Evolutionary conservation across 2,113 vertebrate species (phyloP), one percentile per base, ranked within the genome.

Genomic region (Ciconia boyciana): DNA sequence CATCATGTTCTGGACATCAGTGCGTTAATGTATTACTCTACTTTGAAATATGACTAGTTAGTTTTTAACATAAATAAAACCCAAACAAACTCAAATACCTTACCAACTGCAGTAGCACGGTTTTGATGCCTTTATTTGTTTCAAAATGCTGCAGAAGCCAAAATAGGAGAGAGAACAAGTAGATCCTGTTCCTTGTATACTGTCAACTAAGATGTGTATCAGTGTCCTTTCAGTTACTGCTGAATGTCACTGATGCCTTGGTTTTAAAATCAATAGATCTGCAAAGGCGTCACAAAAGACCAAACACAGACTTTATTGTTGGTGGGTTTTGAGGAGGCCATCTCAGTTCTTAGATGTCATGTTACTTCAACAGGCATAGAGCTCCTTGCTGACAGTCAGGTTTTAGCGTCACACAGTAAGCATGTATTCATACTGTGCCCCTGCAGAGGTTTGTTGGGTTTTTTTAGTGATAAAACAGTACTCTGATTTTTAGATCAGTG

Each of bases 121-220:
- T 71, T 95, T 68, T 62, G 72, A 64, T 36, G 39, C 69, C 39
- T 91, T 78, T 68, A 54, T 91, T 96, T 96, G 69, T 87, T 95
- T 84, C 65, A 55, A 94, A 97, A 78, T 91, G 89, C 91, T 81
- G 51, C 87, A 82, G 83, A 68, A 87, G 43, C 20, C 76, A 83
- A 71, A 96, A 70, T 0, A 83, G 54, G 39, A 46, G n/a, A 69
- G 51, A 32, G 88, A 96, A 77, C 70, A 31, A 84, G 64, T 7
- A 86, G 83, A 64, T 96, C 76, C 71, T 44, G 76, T 89, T 96
- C 68, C 19, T 62, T 86, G 85, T 90, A 4, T 93, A 16, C 62
- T 87, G 68, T 88, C 68, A 88, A 44, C 66, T 78, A 22, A 48
- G 54, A 60, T n/a, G 41, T 51, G 39, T 81, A 44, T 43, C 80